Percentiles rank a stretch among this genome's conserved stretches.
Evolutionary conservation across 2,797 vertebrate species (phyloP).

Genomic region (Macropodus opercularis): DNA sequence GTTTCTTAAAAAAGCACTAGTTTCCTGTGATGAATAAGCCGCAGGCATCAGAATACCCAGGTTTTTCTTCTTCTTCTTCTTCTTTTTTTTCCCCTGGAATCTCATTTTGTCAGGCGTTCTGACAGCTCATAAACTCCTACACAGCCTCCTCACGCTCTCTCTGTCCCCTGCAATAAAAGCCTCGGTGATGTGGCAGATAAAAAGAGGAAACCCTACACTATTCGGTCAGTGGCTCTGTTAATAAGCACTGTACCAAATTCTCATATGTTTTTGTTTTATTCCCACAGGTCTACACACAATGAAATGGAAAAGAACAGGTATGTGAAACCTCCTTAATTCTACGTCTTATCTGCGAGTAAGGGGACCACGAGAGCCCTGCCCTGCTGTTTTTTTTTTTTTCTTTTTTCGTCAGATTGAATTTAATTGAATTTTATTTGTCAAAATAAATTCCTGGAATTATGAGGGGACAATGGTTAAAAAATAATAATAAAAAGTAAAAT

Average conservation of each 20-base stretch:
- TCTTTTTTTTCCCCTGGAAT: constrained; percentile 35
- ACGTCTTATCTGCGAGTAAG: not conserved
- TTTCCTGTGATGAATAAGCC: constrained; percentile 32
- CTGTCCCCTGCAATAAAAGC: constrained; percentile 42
- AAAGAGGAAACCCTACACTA: constrained; percentile 22
- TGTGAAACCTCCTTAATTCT: constrained; percentile 44
- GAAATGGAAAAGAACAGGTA: constrained; percentile 99
- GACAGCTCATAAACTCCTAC: constrained; percentile 53
- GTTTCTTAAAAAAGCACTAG: constrained; percentile 36
- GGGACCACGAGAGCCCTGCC: too few species aligned
- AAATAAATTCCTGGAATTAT: too few species aligned
- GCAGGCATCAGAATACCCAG: constrained; percentile 25
- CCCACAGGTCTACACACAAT: constrained; percentile 93
- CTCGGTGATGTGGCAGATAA: constrained; percentile 24
- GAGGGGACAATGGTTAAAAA: too few species aligned
- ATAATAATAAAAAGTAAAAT: too few species aligned
- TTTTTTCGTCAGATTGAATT: too few species aligned
- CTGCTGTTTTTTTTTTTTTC: too few species aligned
- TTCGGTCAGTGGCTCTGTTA: constrained; percentile 33
- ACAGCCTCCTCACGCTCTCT: constrained; percentile 41
- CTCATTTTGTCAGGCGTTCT: constrained; percentile 42
- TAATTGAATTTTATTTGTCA: too few species aligned
- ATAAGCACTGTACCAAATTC: constrained; percentile 25
- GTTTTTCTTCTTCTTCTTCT: constrained; percentile 19
- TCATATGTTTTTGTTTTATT: constrained; percentile 52